These are phyloP conservation scores for Acropternis orthonyx DNA, from an alignment of 2,797 vertebrate genomes.

Conservation along the genomic window DNA sequence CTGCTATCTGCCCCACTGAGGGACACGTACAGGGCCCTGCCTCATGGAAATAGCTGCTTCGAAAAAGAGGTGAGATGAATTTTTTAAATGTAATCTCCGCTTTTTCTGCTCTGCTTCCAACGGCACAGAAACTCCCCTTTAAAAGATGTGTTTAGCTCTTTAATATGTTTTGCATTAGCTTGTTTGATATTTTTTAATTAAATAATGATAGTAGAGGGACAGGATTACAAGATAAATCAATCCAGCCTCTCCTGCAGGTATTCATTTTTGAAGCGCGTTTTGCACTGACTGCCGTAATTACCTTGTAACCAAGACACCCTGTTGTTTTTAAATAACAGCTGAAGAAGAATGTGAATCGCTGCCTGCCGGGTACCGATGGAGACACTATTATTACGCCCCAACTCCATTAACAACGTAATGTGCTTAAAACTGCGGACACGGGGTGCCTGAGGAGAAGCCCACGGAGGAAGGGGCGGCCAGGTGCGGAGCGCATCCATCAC, in stretches of 20 bases:
- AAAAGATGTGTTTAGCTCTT: background rate
- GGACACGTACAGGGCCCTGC: background rate
- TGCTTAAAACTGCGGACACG: fast-evolving
- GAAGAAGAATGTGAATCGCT: background rate
- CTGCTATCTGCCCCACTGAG: fast-evolving
- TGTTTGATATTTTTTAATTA: background rate
- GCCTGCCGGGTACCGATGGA: background rate
- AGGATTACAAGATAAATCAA: background rate
- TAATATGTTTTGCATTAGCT: fast-evolving
- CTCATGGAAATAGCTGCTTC: background rate
- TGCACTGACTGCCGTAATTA: background rate
- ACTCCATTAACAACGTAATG: fast-evolving
- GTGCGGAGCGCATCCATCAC: background rate
- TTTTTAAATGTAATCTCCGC: background rate
- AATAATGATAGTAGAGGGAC: background rate
- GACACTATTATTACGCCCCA: fast-evolving
- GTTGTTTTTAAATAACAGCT: background rate
- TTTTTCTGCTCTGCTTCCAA: background rate
- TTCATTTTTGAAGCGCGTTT: background rate
- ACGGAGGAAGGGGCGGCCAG: fast-evolving
- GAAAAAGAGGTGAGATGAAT: background rate
- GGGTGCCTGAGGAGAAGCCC: background rate
- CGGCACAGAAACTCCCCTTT: background rate
- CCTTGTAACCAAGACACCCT: conserved; percentile 6
- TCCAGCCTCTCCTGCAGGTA: background rate